Base-by-base conservation (phyloP, 2,113 vertebrate genomes). In the Phocoena phocoena region DNA sequence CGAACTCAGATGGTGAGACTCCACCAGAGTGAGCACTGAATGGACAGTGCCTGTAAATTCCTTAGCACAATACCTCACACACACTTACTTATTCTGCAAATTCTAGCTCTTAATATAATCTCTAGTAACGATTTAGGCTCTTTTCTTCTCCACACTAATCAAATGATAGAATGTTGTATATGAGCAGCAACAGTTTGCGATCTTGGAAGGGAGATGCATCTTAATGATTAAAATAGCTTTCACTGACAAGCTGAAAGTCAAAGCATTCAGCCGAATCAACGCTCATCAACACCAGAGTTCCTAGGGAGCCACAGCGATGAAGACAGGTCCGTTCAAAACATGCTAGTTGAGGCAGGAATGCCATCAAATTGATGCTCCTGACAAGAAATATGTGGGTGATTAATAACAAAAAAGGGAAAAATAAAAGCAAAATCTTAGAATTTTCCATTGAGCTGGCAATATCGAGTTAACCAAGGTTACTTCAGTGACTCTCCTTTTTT, bases 181-280 rank as follows among this genome's bases (percentile, higher is more conserved):
- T 90, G 65, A 97, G 80, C 93, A 86, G 77, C 94, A 96, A 85
- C 90, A 73, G 58, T 96, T 0, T 1, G 81, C 68, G 15, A 5
- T 93, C 77, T 95, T 93, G 95, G 81, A 60, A 88, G n/a, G 94
- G 67, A 86, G 96, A 81, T 0, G 47, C 15, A 96, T 95, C 80
- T 95, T 63, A 74, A 44, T 67, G 55, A 96, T 94, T 80, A 93
- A 92, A 96, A 96, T 77, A 70, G 81, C 93, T 97, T 92, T 95
- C 74, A 53, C 55, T 79, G 77, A 95, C 79, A 85, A 97, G 86
- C 71, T 83, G 88, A 58, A 62, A n/a, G 70, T 98, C 98, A 95
- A 88, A 96, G 88, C 3, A 68, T 63, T 96, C 90, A 91, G 28
- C 62, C 21, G 94, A 88, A 58, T 7, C 21, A 28, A 68, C 2